Evolutionary conservation across 1,140 invertebrate genomes (phyloP).

Genomic region (Zophobas atratus): DNA sequence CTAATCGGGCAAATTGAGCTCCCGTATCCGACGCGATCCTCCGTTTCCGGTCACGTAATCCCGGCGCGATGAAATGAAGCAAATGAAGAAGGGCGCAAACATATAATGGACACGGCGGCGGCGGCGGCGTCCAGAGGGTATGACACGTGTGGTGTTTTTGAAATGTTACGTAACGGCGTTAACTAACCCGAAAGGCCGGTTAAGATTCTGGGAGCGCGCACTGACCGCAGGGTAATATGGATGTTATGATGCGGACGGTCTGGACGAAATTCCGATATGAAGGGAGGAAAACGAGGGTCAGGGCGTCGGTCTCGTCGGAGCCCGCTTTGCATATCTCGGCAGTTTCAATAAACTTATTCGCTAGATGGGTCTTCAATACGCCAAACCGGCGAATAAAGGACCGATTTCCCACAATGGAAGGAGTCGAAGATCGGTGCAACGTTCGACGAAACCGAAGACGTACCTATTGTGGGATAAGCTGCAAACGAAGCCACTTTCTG

Average conservation of each 20-base stretch:
- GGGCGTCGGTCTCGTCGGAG: slow-evolving; percentile 9
- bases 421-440: slow-evolving; percentile 23
- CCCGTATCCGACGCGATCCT: slow-evolving; percentile 31
- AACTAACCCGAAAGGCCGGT: slow-evolving; percentile 20
- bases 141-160: slow-evolving; percentile 26
- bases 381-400: slow-evolving; percentile 46
- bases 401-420: slow-evolving; percentile 43
- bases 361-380: slow-evolving; percentile 35
- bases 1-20: slow-evolving; percentile 41
- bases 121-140: background rate
- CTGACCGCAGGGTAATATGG: slow-evolving; percentile 33
- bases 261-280: slow-evolving; percentile 26
- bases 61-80: slow-evolving; percentile 33
- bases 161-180: slow-evolving; percentile 12
- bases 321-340: slow-evolving; percentile 33
- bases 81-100: slow-evolving; percentile 30
- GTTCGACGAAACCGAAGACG: background rate
- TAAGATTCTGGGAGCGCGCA: slow-evolving; percentile 23
- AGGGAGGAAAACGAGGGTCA: slow-evolving; percentile 9
- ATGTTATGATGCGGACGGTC: slow-evolving; percentile 39
- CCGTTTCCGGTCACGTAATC: slow-evolving; percentile 46
- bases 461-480: background rate
- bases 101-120: slow-evolving; percentile 10
- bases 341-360: slow-evolving; percentile 48
- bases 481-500: no score